Conservation (phyloP, 2,888 invertebrate genomes). For the Phorcus lineatus region DNA sequence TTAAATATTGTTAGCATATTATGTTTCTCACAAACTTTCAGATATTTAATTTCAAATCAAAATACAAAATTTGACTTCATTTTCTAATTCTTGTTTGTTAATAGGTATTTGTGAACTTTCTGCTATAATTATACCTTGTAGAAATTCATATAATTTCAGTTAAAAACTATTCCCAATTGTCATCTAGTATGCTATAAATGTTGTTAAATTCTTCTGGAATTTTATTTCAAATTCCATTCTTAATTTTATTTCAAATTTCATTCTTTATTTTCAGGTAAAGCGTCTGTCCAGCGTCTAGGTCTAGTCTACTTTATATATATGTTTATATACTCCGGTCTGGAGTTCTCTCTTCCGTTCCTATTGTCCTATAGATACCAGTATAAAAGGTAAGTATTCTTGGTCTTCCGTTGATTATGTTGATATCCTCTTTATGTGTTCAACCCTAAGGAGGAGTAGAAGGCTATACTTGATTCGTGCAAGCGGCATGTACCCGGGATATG, state of each 20-base stretch:
- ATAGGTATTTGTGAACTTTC: not conserved
- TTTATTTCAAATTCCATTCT: not conserved
- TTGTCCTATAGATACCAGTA: constrained; percentile 94
- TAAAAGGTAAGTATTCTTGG: constrained; percentile 77
- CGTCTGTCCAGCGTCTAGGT: constrained; percentile 73
- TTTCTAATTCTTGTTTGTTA: not conserved
- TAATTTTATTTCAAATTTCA: too few species aligned
- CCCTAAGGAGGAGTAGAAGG: too few species aligned
- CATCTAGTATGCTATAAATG: not conserved
- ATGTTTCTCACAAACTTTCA: too few species aligned
- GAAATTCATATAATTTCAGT: not conserved
- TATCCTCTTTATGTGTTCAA: too few species aligned
- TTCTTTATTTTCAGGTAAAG: constrained; percentile 78
- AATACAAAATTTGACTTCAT: too few species aligned
- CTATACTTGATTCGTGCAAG: too few species aligned
- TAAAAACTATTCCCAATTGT: not conserved
- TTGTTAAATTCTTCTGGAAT: not conserved
- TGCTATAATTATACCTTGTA: not conserved
- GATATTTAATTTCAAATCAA: too few species aligned
- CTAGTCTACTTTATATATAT: constrained; percentile 87
- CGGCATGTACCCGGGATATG: too few species aligned
- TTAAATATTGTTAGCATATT: not conserved
- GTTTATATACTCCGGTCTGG: constrained; percentile 95
- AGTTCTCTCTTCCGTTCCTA: constrained; percentile 97
- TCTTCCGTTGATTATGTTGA: too few species aligned